A percentile compares a stretch with the other conserved stretches of the same genome.
These are phyloP conservation scores for Sminthurides aquaticus DNA, from an alignment of 2,888 invertebrate genomes.

Conservation along the genomic window DNA sequence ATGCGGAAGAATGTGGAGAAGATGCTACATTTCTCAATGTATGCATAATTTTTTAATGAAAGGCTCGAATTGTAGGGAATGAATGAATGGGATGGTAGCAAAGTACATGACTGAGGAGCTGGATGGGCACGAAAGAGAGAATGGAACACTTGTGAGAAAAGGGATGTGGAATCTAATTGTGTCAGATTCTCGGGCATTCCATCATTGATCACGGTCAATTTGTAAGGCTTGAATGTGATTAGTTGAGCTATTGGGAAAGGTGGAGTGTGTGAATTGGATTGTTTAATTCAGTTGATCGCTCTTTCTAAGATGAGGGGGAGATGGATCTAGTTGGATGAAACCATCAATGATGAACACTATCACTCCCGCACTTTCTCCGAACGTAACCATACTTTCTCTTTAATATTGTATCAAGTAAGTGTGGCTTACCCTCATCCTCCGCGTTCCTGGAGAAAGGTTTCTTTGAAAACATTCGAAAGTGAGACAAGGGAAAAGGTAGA, in stretches of 20 bases:
- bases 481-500: no score
- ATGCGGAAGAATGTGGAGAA: no score
- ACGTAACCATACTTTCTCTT: no score
- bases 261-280: conserved; percentile 35
- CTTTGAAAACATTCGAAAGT: no score
- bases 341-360: not conserved
- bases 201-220: conserved; percentile 43
- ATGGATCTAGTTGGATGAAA: not conserved
- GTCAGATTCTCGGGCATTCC: conserved; percentile 40
- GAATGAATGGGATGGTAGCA: no score
- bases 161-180: conserved; percentile 33
- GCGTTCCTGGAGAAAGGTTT: no score
- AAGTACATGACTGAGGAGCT: not conserved
- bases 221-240: conserved; percentile 39
- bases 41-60: not conserved
- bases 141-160: no score
- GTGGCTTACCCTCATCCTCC: no score
- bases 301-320: not conserved
- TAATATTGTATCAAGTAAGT: no score
- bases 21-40: not conserved
- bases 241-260: conserved; percentile 22
- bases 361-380: no score
- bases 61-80: not conserved
- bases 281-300: conserved; percentile 33
- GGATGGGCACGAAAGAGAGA: conserved; percentile 6